phyloP scores from a whole-genome alignment of 2,888 invertebrate genomes.

The Lottia gigantea region DNA sequence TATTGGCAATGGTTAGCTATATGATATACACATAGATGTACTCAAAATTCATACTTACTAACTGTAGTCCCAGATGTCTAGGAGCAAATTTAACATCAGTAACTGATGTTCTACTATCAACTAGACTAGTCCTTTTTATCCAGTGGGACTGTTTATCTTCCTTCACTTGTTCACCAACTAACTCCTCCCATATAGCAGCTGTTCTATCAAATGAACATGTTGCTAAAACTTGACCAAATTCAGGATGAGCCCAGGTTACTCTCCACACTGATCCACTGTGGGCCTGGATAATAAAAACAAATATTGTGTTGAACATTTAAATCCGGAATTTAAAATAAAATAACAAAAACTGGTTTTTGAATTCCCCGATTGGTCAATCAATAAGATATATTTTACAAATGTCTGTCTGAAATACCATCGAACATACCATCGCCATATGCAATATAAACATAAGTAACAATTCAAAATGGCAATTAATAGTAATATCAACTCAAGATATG shows the following conservation, averaged over 20 bases:
- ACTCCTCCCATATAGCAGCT: slow-evolving; percentile 97
- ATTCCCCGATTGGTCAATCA: too few relatives aligned
- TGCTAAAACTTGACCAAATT: slow-evolving; percentile 98
- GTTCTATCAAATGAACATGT: slow-evolving; percentile 98
- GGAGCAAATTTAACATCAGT: slow-evolving; percentile 99
- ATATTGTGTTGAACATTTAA: too few relatives aligned
- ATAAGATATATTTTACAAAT: too few relatives aligned
- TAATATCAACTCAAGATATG: too few relatives aligned
- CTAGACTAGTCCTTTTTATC: slow-evolving; percentile 91
- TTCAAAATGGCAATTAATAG: too few relatives aligned
- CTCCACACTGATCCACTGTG: slow-evolving; percentile 99
- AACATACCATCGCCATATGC: too few relatives aligned
- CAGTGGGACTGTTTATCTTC: slow-evolving; percentile 72
- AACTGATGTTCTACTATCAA: slow-evolving; percentile 95
- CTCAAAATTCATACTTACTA: slow-evolving; percentile 69
- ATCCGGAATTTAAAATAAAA: too few relatives aligned
- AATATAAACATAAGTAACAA: too few relatives aligned
- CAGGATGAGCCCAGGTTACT: slow-evolving; percentile 97
- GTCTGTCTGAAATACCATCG: too few relatives aligned
- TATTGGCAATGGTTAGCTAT: too few relatives aligned
- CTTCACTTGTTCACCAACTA: slow-evolving; percentile 39
- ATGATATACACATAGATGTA: too few relatives aligned
- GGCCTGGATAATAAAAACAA: slow-evolving; percentile 69
- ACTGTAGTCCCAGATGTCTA: slow-evolving; percentile 87
- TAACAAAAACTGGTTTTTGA: too few relatives aligned